phyloP scores from a whole-genome alignment of 2,888 invertebrate species.

The Villa cingulata region DNA sequence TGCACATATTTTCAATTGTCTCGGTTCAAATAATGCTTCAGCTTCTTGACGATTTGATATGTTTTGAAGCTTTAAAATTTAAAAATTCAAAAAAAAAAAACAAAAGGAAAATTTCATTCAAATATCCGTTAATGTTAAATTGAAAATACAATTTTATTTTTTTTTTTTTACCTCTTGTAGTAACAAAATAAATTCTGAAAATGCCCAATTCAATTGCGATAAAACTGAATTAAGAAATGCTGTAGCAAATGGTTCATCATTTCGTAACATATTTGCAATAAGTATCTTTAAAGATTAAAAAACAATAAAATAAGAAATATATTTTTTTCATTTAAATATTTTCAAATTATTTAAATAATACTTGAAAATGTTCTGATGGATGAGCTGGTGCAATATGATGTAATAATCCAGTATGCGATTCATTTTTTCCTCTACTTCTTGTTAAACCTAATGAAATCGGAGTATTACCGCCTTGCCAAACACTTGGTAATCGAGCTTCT shows the following conservation, averaged over 20 bases:
- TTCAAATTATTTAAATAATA: not conserved
- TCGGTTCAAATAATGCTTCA: constrained; percentile 51
- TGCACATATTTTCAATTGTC: constrained; percentile 67
- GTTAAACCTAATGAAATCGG: constrained; percentile 27
- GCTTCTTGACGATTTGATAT: constrained; percentile 41
- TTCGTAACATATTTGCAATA: constrained; percentile 45
- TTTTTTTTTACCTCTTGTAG: constrained; percentile 52
- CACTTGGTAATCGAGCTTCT: constrained; percentile 42
- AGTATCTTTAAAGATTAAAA: constrained; percentile 38
- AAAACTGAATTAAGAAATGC: constrained; percentile 63
- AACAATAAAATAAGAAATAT: not conserved
- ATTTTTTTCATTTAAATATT: too few species aligned
- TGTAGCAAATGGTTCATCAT: constrained; percentile 50
- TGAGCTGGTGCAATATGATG: constrained; percentile 35
- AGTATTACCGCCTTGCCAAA: constrained; percentile 39
- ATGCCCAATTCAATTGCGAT: constrained; percentile 76
- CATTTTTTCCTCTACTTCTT: constrained; percentile 32
- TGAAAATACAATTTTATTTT: too few species aligned
- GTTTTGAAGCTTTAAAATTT: constrained; percentile 49
- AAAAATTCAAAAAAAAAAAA: not conserved
- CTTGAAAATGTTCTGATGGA: constrained; percentile 32
- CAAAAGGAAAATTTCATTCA: not conserved
- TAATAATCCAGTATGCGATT: constrained; percentile 33
- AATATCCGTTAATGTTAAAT: not conserved
- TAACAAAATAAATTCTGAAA: constrained; percentile 74